Percentiles rank a stretch among this genome's conserved stretches.
These are phyloP conservation scores for Sylvia borin DNA, from an alignment of 2,797 vertebrate genomes.

Conservation along the genomic window DNA sequence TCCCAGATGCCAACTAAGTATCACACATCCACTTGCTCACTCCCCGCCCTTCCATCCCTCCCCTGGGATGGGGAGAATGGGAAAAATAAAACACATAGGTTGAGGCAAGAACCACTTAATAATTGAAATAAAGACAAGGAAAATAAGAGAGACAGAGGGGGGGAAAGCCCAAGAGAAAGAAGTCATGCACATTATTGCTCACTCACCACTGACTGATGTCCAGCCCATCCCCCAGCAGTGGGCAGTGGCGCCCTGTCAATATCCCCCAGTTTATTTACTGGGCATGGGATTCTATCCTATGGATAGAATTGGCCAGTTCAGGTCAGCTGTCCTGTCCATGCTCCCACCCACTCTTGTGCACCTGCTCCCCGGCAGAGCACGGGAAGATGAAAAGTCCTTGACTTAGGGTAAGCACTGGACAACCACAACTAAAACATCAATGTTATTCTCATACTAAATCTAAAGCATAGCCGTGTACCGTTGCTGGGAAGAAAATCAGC, in stretches of 20 bases:
- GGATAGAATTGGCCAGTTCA: not conserved
- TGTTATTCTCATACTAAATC: not conserved
- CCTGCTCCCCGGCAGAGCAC: not conserved
- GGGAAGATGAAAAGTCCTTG: not conserved
- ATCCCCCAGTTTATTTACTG: not conserved
- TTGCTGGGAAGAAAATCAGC: not conserved
- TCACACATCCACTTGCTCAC: fast-evolving
- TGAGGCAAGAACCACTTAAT: not conserved
- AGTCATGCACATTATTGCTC: not conserved
- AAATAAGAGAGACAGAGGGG: not conserved
- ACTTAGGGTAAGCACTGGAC: not conserved
- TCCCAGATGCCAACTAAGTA: not conserved
- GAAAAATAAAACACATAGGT: not conserved
- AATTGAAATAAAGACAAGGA: not conserved
- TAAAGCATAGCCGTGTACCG: not conserved
- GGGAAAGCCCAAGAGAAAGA: not conserved
- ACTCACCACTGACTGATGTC: fast-evolving
- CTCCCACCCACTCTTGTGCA: not conserved
- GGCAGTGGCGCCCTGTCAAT: not conserved
- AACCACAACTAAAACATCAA: not conserved
- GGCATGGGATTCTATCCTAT: not conserved
- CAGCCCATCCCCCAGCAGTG: not conserved
- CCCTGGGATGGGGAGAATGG: not conserved
- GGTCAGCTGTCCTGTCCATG: not conserved
- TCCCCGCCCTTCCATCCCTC: not conserved